Conservation (phyloP, 2,113 vertebrate genomes). For the Ophiodon elongatus region DNA sequence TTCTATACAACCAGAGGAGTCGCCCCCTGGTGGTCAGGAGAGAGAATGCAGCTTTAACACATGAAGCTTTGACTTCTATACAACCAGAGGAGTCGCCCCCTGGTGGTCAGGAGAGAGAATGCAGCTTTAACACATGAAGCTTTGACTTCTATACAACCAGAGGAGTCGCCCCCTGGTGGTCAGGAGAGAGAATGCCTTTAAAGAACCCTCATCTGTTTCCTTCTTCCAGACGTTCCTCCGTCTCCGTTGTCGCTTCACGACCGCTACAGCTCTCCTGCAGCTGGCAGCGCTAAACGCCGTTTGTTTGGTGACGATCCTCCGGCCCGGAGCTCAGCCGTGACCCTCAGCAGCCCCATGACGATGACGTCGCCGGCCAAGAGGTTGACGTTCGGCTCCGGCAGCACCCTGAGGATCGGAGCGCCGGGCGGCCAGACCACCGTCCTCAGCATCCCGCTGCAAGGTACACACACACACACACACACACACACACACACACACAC, state of each 20-base stretch:
- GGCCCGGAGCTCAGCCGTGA: constrained; percentile 69
- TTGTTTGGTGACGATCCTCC: constrained; percentile 93
- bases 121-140: too few species aligned
- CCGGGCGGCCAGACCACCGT: constrained; percentile 73
- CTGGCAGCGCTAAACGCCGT: constrained; percentile 95
- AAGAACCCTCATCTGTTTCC: not conserved
- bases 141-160: too few species aligned
- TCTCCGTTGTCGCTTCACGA: constrained; percentile 92
- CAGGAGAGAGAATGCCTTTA: too few species aligned
- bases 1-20: too few species aligned
- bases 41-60: too few species aligned
- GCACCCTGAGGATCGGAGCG: constrained; percentile 68
- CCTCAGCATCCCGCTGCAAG: constrained; percentile 89
- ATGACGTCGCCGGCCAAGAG: constrained; percentile 83
- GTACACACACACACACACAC: constrained; percentile 47
- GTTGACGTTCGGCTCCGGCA: constrained; percentile 61
- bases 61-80: too few species aligned
- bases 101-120: too few species aligned
- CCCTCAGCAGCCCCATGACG: constrained; percentile 60
- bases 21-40: too few species aligned
- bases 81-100: too few species aligned
- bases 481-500: too few species aligned
- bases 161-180: too few species aligned
- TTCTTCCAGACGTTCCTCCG: constrained; percentile 85
- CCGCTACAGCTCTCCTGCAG: constrained; percentile 94